phyloP scores from a whole-genome alignment of 2,113 vertebrate species.

The Cottus gobio region DNA sequence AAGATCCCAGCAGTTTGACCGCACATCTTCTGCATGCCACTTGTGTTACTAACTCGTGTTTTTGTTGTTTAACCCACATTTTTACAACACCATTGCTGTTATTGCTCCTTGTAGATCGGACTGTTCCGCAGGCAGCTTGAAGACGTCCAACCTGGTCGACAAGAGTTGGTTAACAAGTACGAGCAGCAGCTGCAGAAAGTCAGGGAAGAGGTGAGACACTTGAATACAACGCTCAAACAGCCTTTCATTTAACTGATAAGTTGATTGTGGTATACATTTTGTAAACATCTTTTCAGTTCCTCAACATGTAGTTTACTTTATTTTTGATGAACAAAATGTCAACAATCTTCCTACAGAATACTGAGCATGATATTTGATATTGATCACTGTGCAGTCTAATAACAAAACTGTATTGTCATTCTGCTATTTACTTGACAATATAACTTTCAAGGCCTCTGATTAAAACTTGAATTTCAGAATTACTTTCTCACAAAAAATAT shows the following conservation, averaged over 20 bases:
- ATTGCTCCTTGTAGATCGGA: slow-evolving; percentile 76
- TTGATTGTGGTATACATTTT: background rate
- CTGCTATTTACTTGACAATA: background rate
- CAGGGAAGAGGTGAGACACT: slow-evolving; percentile 87
- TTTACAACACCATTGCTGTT: background rate
- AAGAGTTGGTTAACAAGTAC: slow-evolving; percentile 86
- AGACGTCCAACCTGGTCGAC: slow-evolving; percentile 82
- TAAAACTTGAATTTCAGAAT: background rate
- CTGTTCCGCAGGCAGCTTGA: slow-evolving; percentile 85
- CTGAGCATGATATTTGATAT: background rate
- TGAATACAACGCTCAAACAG: background rate
- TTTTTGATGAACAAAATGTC: background rate
- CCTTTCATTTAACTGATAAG: background rate
- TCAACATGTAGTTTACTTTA: background rate
- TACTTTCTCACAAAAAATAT: background rate
- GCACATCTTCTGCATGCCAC: background rate
- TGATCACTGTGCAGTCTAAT: background rate
- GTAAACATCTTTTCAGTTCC: background rate
- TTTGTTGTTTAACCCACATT: background rate
- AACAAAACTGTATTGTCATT: background rate
- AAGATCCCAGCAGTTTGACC: background rate
- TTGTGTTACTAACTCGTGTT: background rate
- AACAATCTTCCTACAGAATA: background rate
- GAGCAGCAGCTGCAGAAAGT: slow-evolving; percentile 90
- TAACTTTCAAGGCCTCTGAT: background rate